Conservation (phyloP, 2,888 invertebrate genomes). For the Oscheius onirici region DNA sequence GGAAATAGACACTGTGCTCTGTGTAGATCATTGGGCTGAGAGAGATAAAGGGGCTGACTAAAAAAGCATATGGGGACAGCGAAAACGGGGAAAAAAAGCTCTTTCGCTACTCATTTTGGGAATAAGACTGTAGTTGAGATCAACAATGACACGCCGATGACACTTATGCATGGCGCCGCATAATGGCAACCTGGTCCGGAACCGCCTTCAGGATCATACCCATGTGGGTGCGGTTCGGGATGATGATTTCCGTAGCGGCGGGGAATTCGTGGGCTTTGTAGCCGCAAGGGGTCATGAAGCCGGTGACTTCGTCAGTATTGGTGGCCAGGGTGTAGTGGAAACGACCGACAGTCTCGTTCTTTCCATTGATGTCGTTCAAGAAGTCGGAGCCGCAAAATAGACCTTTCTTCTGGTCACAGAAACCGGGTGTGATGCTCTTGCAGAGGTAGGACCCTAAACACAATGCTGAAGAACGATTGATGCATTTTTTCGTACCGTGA, state of each 20-base stretch:
- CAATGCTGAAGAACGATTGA: background rate
- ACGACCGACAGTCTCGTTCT: background rate
- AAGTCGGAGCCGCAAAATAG: conserved; percentile 21
- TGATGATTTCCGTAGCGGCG: conserved; percentile 3
- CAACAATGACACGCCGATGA: too few relatives aligned
- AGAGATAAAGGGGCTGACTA: too few relatives aligned
- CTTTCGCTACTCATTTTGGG: too few relatives aligned
- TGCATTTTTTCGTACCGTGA: conserved; percentile 16
- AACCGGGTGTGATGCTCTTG: conserved; percentile 14
- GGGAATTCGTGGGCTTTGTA: conserved; percentile 22
- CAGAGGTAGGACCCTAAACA: conserved; percentile 28
- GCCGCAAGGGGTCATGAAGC: conserved; percentile 22
- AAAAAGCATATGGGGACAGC: too few relatives aligned
- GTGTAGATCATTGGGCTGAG: too few relatives aligned
- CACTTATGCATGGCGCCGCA: conserved; percentile 3
- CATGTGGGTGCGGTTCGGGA: conserved; percentile 25
- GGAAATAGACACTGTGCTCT: too few relatives aligned
- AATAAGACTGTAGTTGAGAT: too few relatives aligned
- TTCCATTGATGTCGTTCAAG: conserved; percentile 24
- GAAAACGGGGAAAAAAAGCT: too few relatives aligned
- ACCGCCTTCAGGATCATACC: conserved; percentile 23
- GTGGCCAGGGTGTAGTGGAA: conserved; percentile 25
- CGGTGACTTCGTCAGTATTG: conserved; percentile 28
- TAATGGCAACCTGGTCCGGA: conserved; percentile 12
- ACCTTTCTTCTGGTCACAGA: conserved; percentile 23